Evolutionary conservation across 2,113 vertebrate genomes (phyloP), one percentile per base, ranked within the genome.

Genomic region (Gopherus evgoodei): DNA sequence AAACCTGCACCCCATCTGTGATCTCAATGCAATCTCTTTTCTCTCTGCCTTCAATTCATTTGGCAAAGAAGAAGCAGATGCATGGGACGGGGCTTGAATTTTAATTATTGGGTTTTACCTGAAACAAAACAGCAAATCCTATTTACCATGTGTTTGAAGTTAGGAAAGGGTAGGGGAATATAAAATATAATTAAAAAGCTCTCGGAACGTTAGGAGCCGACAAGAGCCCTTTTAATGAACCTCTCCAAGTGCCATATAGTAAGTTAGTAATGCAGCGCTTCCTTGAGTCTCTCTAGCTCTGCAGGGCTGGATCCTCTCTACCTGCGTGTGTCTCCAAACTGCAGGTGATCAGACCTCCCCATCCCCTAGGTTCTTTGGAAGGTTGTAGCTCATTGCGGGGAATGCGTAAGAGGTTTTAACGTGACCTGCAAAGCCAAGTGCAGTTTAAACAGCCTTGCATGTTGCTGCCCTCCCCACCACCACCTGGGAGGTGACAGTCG

Each of bases 1-100:
- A 99, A 99, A 99, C 98, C 98, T 99, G 99, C 98, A 99, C 98
- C 99, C 99, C 99, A 99, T 99, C 99, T 99, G 99, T 99, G 99
- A 99, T 99, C 99, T 99, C 98, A 99, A 99, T 99, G 99, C 99
- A 98, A 98, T 98, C 98, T 98, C 98, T 99, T 99, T 99, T 98
- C 98, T 98, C 98, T 98, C 98, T 98, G 98, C 98, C 98, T 98
- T 98, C 98, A 98, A 98, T 98, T 99, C 98, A 98, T 97, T 98
- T 98, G 98, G 98, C 98, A 99, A 99, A 98, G 98, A 96, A 88
- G 98, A 98, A 98, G 99, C 99, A 99, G 99, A 99, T 99, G 99
- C 99, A 98, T 98, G 98, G 98, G 98, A 99, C 98, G 98, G 98
- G 98, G 98, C 97, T 97, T 98, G 98, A 98, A 97, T 99, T 98